A percentile compares a stretch with the other conserved stretches of the same genome.
Evolutionary conservation across 2,888 invertebrate genomes (phyloP).

Genomic region (Gnatocerus cornutus): DNA sequence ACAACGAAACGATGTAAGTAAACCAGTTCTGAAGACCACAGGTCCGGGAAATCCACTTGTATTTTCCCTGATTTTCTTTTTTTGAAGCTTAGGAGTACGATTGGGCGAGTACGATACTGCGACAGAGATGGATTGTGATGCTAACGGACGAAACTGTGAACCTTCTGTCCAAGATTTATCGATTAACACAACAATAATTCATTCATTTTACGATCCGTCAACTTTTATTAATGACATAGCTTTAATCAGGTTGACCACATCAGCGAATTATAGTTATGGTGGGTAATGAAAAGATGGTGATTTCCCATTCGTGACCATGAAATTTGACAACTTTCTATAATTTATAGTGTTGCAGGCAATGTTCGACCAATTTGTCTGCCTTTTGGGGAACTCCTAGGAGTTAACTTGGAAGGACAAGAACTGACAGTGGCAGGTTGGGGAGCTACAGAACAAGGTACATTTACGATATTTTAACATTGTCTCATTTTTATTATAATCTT

Average conservation of each 20-base stretch:
- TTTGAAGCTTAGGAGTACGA: conserved; percentile 74
- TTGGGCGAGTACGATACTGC: conserved; percentile 77
- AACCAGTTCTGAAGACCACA: not conserved
- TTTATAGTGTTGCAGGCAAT: conserved; percentile 16
- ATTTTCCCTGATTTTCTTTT: not conserved
- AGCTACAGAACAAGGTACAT: conserved; percentile 75
- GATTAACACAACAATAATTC: conserved; percentile 72
- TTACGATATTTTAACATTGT: not conserved
- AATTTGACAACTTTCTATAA: too few relatives aligned
- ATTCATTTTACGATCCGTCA: conserved; percentile 73
- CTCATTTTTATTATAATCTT: conserved; percentile 43
- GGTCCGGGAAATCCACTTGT: too few relatives aligned
- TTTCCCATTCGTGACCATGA: too few relatives aligned
- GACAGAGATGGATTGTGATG: conserved; percentile 57
- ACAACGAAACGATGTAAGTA: conserved; percentile 61
- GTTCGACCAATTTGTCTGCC: conserved; percentile 33
- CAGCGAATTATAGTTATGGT: conserved; percentile 66
- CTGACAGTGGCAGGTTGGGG: conserved; percentile 84
- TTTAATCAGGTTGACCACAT: conserved; percentile 70
- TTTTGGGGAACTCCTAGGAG: conserved; percentile 41
- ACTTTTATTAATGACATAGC: conserved; percentile 76
- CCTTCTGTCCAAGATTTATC: conserved; percentile 73
- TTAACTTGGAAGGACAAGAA: conserved; percentile 65
- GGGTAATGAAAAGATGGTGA: conserved; percentile 39
- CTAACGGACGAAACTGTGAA: conserved; percentile 63